phyloP scores from a whole-genome alignment of 2,113 vertebrate genomes.

The Elanoides forficatus region DNA sequence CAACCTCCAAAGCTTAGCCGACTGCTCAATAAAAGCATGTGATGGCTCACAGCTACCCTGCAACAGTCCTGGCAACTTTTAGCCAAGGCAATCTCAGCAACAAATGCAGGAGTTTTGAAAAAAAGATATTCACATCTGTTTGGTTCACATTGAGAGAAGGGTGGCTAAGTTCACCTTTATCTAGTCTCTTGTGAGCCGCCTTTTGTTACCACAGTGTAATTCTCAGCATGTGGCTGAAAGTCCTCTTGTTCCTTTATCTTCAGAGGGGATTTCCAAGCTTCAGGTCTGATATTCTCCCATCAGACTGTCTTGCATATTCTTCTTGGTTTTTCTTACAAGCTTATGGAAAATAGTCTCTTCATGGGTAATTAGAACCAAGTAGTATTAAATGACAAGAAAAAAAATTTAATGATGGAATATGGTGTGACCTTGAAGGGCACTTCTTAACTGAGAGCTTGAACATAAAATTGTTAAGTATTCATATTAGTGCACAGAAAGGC shows the following conservation, averaged over 20 bases:
- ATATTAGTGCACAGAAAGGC: not conserved
- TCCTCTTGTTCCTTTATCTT: not conserved
- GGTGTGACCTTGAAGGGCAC: not conserved
- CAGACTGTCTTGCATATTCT: not conserved
- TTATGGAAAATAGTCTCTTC: not conserved
- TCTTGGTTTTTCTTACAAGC: not conserved
- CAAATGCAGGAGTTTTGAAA: not conserved
- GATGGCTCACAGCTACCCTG: not conserved
- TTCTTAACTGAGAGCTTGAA: not conserved
- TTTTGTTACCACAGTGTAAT: not conserved
- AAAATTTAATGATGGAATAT: not conserved
- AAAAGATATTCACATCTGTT: not conserved
- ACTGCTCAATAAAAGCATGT: accelerated
- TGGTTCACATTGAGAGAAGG: not conserved
- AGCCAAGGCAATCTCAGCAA: not conserved
- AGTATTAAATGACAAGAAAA: not conserved
- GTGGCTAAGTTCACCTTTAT: accelerated
- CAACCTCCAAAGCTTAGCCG: not conserved
- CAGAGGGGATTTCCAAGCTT: not conserved
- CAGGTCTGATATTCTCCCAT: not conserved
- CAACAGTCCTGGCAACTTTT: not conserved
- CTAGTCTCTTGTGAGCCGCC: not conserved
- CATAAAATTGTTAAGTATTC: not conserved
- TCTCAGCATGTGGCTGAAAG: not conserved
- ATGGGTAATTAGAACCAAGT: not conserved